phyloP scores from a whole-genome alignment of 2,888 invertebrate species.

The Eucriotettix oculatus region DNA sequence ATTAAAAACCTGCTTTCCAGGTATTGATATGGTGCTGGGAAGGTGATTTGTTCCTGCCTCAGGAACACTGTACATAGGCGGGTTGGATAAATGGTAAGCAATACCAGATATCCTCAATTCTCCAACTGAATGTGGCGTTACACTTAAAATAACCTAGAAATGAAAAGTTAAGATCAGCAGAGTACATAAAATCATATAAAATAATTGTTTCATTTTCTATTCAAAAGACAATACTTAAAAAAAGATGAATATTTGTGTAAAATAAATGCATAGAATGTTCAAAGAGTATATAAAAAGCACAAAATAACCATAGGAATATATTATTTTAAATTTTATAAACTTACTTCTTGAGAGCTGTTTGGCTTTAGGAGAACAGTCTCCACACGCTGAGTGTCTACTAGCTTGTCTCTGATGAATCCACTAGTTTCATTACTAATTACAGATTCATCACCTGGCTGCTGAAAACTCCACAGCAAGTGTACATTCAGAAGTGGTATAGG shows the following conservation, averaged over 20 bases:
- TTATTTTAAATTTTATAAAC: background rate
- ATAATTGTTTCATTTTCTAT: no score
- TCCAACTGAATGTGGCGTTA: conserved; percentile 60
- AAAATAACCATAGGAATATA: no score
- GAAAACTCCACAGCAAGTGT: conserved; percentile 44
- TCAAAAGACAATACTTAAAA: no score
- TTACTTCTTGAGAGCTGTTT: conserved; percentile 35
- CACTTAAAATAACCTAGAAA: conserved; percentile 40
- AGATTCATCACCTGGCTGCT: background rate
- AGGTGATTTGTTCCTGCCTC: conserved; percentile 12
- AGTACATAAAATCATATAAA: background rate
- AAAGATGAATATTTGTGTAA: no score
- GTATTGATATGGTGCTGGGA: conserved; percentile 26
- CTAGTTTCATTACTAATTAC: conserved; percentile 23
- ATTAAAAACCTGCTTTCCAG: conserved; percentile 39
- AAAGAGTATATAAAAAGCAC: no score
- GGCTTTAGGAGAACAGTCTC: conserved; percentile 39
- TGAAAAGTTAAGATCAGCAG: no score
- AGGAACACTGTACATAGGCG: conserved; percentile 21
- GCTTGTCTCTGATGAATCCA: conserved; percentile 23
- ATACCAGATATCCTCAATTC: conserved; percentile 57
- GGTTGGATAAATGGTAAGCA: conserved; percentile 39
- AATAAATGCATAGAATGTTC: no score
- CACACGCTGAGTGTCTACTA: conserved; percentile 39
- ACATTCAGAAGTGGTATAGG: conserved; percentile 50